Evolutionary conservation across 2,888 invertebrate species (phyloP).

Genomic region (Zaprionus bogoriensis): DNA sequence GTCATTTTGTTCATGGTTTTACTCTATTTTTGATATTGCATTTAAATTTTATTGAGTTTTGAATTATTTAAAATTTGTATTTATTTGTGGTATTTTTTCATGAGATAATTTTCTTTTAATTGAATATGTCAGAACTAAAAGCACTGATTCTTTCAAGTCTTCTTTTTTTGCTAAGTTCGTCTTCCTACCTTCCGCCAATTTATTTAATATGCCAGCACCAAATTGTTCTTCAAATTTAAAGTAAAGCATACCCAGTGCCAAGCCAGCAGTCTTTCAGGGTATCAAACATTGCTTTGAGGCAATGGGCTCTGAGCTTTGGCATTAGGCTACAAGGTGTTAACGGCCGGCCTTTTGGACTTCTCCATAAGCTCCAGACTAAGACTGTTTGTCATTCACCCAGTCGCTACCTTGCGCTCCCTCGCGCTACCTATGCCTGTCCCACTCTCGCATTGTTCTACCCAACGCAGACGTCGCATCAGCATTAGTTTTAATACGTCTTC

Average conservation of each 20-base stretch:
- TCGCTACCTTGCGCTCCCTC: background rate
- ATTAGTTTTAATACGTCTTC: constrained; percentile 72
- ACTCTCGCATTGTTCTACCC: background rate
- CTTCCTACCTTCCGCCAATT: no score
- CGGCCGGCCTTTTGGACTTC: constrained; percentile 76
- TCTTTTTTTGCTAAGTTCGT: no score
- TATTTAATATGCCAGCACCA: no score
- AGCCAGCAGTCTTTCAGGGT: constrained; percentile 22
- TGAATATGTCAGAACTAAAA: no score
- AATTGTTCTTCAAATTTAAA: no score
- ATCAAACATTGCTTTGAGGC: constrained; percentile 72
- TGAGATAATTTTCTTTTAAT: no score
- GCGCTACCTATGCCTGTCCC: background rate
- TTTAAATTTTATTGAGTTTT: no score
- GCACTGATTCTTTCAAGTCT: no score
- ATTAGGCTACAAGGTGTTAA: constrained; percentile 78
- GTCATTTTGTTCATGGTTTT: no score
- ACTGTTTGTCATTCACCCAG: constrained; percentile 56
- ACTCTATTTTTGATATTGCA: no score
- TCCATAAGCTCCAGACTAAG: constrained; percentile 73
- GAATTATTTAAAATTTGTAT: no score
- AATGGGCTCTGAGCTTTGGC: constrained; percentile 78
- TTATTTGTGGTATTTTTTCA: no score
- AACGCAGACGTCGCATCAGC: constrained; percentile 67
- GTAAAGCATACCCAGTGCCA: background rate